A percentile compares a stretch with the other conserved stretches of the same genome.
Evolutionary conservation across 1,140 invertebrate species (phyloP).

Genomic region (Heliothis virescens): DNA sequence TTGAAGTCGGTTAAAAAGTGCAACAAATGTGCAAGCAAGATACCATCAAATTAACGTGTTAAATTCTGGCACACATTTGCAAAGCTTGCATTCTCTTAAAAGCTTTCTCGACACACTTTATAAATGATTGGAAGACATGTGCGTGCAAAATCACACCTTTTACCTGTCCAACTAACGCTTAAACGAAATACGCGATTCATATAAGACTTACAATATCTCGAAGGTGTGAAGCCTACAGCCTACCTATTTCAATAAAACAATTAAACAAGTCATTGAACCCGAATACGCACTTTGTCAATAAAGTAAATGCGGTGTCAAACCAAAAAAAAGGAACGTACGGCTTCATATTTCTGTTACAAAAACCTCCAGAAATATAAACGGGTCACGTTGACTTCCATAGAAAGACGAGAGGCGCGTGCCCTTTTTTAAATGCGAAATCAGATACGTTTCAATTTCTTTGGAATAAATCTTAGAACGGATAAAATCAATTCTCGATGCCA

Average conservation of each 20-base stretch:
- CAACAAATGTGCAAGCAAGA: background rate
- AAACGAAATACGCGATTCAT: background rate
- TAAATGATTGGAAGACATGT: conserved; percentile 37
- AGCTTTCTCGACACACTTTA: conserved; percentile 43
- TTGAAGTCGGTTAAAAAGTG: no score
- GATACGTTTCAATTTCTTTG: conserved; percentile 10
- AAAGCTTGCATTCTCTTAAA: conserved; percentile 30
- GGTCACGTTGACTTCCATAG: background rate
- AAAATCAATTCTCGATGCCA: background rate
- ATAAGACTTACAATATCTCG: background rate
- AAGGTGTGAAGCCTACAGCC: no score
- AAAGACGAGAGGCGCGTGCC: background rate
- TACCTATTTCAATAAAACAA: background rate
- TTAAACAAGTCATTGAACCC: background rate
- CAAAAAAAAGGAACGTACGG: background rate
- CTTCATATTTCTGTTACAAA: conserved; percentile 5
- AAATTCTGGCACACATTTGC: background rate
- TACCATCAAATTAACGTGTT: conserved; percentile 2
- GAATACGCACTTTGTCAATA: background rate
- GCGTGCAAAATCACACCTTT: conserved; percentile 48
- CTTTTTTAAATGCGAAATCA: conserved; percentile 36
- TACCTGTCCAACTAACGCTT: conserved; percentile 19
- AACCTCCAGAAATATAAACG: background rate
- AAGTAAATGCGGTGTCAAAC: background rate
- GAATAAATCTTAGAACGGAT: conserved; percentile 6